phyloP scores from a whole-genome alignment of 1,140 invertebrate genomes.

The Ceratina japonica region DNA sequence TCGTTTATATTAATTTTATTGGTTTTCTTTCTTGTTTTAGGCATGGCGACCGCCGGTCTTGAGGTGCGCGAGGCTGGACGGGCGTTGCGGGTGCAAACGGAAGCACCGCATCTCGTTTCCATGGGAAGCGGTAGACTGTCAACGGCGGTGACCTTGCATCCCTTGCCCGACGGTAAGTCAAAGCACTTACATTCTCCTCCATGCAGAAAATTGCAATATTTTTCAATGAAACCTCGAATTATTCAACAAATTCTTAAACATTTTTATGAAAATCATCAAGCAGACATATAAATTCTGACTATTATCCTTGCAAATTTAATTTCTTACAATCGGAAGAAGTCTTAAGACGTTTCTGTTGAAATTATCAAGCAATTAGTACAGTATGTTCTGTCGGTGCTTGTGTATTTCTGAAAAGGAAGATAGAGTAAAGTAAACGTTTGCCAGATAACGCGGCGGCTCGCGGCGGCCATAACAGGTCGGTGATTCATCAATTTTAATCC shows the following conservation, averaged over 20 bases:
- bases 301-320: background rate
- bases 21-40: slow-evolving; percentile 54
- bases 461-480: slow-evolving; percentile 22
- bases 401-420: no score
- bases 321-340: background rate
- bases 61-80: slow-evolving; percentile 80
- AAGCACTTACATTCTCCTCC: background rate
- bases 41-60: slow-evolving; percentile 73
- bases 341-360: background rate
- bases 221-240: background rate
- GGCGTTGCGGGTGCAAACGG: slow-evolving; percentile 88
- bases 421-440: slow-evolving; percentile 2
- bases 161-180: slow-evolving; percentile 87
- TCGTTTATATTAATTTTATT: background rate
- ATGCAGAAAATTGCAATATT: background rate
- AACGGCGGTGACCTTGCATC: slow-evolving; percentile 93
- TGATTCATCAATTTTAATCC: slow-evolving; percentile 60
- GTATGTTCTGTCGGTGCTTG: no score
- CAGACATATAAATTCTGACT: no score
- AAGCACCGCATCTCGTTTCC: slow-evolving; percentile 93
- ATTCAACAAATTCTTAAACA: background rate
- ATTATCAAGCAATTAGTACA: no score
- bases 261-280: no score
- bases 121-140: slow-evolving; percentile 92
- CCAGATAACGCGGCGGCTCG: slow-evolving; percentile 30